phyloP scores from a whole-genome alignment of 2,888 invertebrate genomes.

The Schizotus pectinicornis region DNA sequence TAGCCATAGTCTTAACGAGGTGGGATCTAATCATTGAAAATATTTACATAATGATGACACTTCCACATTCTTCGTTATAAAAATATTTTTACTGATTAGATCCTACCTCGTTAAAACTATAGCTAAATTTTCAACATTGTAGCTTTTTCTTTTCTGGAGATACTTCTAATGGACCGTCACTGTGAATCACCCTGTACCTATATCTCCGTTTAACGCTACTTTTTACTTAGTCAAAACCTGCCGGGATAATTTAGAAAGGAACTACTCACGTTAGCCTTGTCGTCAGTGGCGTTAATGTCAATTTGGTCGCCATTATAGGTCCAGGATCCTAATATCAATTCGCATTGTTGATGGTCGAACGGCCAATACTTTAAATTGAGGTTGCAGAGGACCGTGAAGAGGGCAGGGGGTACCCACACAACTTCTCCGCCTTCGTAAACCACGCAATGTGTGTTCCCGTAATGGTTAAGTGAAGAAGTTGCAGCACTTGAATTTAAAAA shows the following conservation, averaged over 20 bases:
- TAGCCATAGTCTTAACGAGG: too few species aligned
- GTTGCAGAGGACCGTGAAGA: slow-evolving; percentile 70
- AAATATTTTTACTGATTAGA: too few species aligned
- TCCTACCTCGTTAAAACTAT: too few species aligned
- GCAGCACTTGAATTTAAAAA: slow-evolving; percentile 60
- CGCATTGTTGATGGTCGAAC: slow-evolving; percentile 71
- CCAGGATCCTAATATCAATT: slow-evolving; percentile 76
- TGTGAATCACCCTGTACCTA: too few species aligned
- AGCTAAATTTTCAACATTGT: too few species aligned
- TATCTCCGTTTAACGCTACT: not conserved
- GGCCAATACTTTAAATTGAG: slow-evolving; percentile 77
- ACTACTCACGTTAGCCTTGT: slow-evolving; percentile 30
- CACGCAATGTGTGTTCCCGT: slow-evolving; percentile 64
- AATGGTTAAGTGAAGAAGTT: slow-evolving; percentile 65
- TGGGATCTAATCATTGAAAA: too few species aligned
- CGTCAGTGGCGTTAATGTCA: slow-evolving; percentile 53
- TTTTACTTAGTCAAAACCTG: not conserved
- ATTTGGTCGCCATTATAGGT: slow-evolving; percentile 68
- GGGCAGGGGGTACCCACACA: slow-evolving; percentile 72
- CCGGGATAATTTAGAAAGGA: not conserved
- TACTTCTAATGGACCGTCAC: too few species aligned
- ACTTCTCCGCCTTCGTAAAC: slow-evolving; percentile 62
- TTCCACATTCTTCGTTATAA: too few species aligned
- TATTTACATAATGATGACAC: too few species aligned
- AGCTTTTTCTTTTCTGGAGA: too few species aligned